phyloP scores from a whole-genome alignment of 2,113 vertebrate genomes.

The Carassius auratus region DNA sequence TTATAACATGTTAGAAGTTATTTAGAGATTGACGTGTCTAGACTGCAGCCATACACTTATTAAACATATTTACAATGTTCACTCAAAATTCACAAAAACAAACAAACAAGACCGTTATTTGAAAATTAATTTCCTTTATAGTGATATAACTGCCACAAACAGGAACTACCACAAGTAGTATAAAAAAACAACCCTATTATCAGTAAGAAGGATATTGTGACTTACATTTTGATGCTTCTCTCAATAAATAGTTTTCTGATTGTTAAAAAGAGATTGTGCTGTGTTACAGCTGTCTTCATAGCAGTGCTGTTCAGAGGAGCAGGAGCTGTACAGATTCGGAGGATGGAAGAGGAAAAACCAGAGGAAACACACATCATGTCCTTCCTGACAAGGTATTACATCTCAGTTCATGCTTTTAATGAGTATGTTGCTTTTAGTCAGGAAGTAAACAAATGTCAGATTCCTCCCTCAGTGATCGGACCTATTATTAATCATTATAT shows the following conservation, averaged over 20 bases:
- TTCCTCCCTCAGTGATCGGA: too few species aligned
- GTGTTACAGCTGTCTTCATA: slow-evolving; percentile 75
- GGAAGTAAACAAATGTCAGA: too few species aligned
- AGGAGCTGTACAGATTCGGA: slow-evolving; percentile 88
- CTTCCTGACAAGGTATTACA: slow-evolving; percentile 64
- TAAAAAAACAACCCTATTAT: too few species aligned
- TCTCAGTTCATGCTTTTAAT: neutral
- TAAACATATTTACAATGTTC: neutral
- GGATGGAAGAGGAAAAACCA: slow-evolving; percentile 79
- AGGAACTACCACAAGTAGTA: neutral
- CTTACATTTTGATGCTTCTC: neutral
- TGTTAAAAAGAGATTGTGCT: slow-evolving; percentile 10
- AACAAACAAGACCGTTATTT: neutral
- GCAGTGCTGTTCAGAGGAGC: slow-evolving; percentile 80
- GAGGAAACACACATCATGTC: slow-evolving; percentile 57
- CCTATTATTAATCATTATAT: too few species aligned
- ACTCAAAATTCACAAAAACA: neutral
- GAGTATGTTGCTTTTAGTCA: neutral
- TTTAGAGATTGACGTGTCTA: neutral
- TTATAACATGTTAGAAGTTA: neutral
- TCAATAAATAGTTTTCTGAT: neutral
- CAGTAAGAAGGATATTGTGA: neutral
- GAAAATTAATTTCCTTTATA: neutral
- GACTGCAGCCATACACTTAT: neutral
- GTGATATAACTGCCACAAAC: neutral